phyloP scores from a whole-genome alignment of 1,140 invertebrate species.

The Philotrypesis tridentata region DNA sequence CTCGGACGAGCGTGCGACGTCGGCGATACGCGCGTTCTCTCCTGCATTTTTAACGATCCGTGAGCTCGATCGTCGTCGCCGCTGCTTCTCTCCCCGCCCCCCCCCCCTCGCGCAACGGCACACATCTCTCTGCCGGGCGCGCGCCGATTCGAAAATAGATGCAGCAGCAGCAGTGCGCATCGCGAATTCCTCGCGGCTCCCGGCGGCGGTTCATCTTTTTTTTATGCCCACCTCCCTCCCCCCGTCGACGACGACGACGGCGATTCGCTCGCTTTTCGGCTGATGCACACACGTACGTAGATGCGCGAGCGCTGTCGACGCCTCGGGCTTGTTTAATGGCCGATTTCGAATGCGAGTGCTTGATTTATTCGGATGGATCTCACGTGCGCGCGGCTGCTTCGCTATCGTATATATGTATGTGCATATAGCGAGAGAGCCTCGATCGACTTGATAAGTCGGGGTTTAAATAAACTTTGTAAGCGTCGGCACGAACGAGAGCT shows the following conservation, averaged over 20 bases:
- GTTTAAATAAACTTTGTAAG: not conserved
- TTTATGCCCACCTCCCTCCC: not conserved
- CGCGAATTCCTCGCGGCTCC: not conserved
- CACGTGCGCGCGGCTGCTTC: not conserved
- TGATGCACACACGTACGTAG: too few species aligned
- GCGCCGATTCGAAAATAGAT: conserved; percentile 24
- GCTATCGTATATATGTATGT: not conserved
- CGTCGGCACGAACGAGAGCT: too few species aligned
- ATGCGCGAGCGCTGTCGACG: conserved; percentile 7
- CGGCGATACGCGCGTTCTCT: conserved; percentile 16
- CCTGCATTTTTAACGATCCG: too few species aligned
- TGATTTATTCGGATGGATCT: conserved; percentile 2
- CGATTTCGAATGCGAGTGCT: not conserved
- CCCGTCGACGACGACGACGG: too few species aligned
- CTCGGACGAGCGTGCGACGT: conserved; percentile 18
- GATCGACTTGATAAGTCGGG: not conserved
- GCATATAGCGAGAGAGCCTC: too few species aligned
- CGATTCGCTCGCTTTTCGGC: not conserved
- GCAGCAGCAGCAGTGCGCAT: not conserved
- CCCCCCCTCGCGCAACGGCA: not conserved
- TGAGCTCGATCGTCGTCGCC: not conserved
- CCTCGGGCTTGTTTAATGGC: not conserved
- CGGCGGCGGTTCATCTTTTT: not conserved
- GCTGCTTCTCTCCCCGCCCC: not conserved
- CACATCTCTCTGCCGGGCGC: too few species aligned